Base-by-base conservation (phyloP, 2,888 invertebrate genomes). In the Halocaridina rubra region DNA sequence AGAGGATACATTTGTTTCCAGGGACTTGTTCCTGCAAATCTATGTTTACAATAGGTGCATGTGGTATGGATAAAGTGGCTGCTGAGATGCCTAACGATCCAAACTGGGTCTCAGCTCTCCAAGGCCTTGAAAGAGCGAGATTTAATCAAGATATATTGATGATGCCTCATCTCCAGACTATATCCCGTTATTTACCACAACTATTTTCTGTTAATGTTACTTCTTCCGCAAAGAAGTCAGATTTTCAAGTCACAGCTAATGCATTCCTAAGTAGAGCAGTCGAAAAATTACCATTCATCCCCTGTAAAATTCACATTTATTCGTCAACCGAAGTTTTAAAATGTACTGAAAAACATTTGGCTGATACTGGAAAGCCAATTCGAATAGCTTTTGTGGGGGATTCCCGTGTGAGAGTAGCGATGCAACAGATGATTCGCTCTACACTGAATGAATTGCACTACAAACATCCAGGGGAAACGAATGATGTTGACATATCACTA, bases 301-400 rank as follows among this genome's bases (percentile, higher is more conserved):
- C 80, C 0, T 80, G 84, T n/a, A 7, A 29, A 10, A 27, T 84
- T 24, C 84, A 84, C 33, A 19, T 79, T 30, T 84, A 84, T 69
- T 22, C 53, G 4, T 59, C 84, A 4, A 3, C 13, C 13, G 79
- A 84, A 19, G 57, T 75, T 4, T 19, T 53, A 5, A 27, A 69
- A 1, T 80, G 80, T 46, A 24, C 75, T 0, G 30, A 33, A 4
- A 32, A 24, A 3, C 32, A 46, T 57, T 30, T 22, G 22, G n/a
- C 32, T 2, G 22, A 61, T 64, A 80, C 75, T 3, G 79, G 74
- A 3, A 5, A 46, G 8, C 79, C 67, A n/a, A 67, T 84, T 7
- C 84, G 59, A n/a, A 67, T 84, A 8, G 84, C 84, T 30, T 84
- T 76, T 59, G 80, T 84, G 1, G 84, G 80, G 3, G 84, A 84